Base-by-base conservation (phyloP, 2,888 invertebrate genomes). In the Acrocera orbiculus region DNA sequence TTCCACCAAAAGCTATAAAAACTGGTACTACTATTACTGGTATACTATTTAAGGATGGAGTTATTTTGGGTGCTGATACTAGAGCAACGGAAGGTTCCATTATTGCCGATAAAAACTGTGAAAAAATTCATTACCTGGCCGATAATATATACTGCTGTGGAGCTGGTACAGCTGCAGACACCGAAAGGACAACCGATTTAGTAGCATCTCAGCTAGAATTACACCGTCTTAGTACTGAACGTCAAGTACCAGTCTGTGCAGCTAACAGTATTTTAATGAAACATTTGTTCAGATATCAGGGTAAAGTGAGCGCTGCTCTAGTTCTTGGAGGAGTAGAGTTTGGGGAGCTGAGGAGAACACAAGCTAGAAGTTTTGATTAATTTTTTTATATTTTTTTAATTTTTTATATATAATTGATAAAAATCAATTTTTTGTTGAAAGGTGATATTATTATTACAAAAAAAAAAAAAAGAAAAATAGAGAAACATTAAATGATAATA, bases 1-100 rank as follows among this genome's bases (percentile, higher is more conserved):
- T 73, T 5, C 65, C 76, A 19, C 93, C 93, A 1, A 89, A 73
- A 56, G 80, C 85, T 2, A 75, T 71, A 10, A 96, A 96, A 64
- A 98, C 98, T 38, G 98, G 98, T 46, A 98, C 98, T 9, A 99
- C 98, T 3, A 98, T 98, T 49, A 89, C 79, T 26, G 98, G 95
- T 16, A 74, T 90, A 29, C 70, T 78, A 46, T 86, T 69, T 50
- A 77, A 89, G 54, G 93, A 93, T 69, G 98, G 98, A 10, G 87
- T 99, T 16, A 81, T 99, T 44, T 68, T 99, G 39, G 98, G 98
- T 7, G 96, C 96, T 27, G 98, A 99, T 64, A 96, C 96, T 0
- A 72, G 98, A 57, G 93, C 98, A 14, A 98, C 98, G 1, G 85
- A 83, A 53, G 92, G 86, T 41, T 82, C 83, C 4, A 83, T 95